Evolutionary conservation across 2,888 invertebrate species (phyloP), one percentile per base, ranked within the genome.

Genomic region (Nomada lathburiana): DNA sequence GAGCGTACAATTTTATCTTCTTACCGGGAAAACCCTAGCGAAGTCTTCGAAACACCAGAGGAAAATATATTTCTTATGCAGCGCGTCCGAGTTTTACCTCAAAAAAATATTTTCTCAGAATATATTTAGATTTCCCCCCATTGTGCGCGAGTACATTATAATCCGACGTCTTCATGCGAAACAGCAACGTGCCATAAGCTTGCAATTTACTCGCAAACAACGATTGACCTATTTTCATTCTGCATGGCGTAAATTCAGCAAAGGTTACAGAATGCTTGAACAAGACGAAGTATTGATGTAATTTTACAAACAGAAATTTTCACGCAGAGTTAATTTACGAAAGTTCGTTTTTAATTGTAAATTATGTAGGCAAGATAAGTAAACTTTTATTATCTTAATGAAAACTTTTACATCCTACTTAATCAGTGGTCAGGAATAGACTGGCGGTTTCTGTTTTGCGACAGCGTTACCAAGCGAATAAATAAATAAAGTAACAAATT

Each of bases 11-110:
- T 77, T 80, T 76, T 76, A 76, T 67, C 53, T 44, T 26, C 29
- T 62, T 9, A 29, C n/a, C 52, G 44, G 23, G 64, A 47, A 47
- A 64, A 80, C 57, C 50, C 44, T 70, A 55, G 10, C 53, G 11
- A 11, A 20, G n/a, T 18, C 26, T 44, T 1, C 44, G 55, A 64
- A 73, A 60, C 57, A 53, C 23, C 23, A 18, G 73, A 72, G 23
- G 26, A 78, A 77, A 72, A 78, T 78, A 80, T 68, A 78, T 59
- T 59, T 77, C 55, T 77, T 77, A 72, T 52, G 47, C 26, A 55
- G 71, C 36, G 20, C 70, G 47, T 55, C 65, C 20, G n/a, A 26
- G 67, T 67, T 77, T 42, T 53, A 26, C 53, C 26, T 55, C 50
- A 16, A 60, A 76, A 80, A 63, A 80, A 70, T 77, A 71, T 76